A percentile compares a stretch with the other conserved stretches of the same genome.
phyloP scores from a whole-genome alignment of 2,797 vertebrate genomes.

The Catharus ustulatus region DNA sequence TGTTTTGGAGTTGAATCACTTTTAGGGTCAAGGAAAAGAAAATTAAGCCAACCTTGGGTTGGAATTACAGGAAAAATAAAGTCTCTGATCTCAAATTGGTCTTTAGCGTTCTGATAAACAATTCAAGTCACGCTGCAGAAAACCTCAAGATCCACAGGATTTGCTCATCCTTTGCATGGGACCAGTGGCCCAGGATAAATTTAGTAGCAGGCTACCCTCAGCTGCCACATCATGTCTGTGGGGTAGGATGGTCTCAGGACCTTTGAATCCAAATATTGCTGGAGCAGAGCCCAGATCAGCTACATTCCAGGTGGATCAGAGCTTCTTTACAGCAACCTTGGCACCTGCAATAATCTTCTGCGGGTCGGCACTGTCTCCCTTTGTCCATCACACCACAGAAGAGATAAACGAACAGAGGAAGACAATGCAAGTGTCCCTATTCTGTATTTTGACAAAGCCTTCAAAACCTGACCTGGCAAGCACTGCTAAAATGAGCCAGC shows the following conservation, averaged over 20 bases:
- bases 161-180: not conserved
- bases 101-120: slow-evolving; percentile 4
- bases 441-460: not conserved
- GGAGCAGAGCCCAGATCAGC: not conserved
- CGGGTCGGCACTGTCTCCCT: not conserved
- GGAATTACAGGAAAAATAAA: not conserved
- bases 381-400: not conserved
- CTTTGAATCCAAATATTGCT: not conserved
- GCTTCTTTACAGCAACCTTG: not conserved
- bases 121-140: not conserved
- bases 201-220: not conserved
- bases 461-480: not conserved
- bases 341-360: not conserved
- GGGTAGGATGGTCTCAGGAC: not conserved
- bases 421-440: not conserved
- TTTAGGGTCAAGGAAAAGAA: not conserved
- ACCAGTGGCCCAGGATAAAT: not conserved
- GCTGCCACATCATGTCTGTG: not conserved
- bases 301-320: not conserved
- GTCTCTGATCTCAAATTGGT: not conserved
- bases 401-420: rapidly evolving
- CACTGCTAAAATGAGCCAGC: not conserved
- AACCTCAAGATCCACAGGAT: slow-evolving; percentile 9
- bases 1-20: not conserved
- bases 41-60: not conserved